Evolutionary conservation across 2,888 invertebrate species (phyloP).

Genomic region (Ferdinandea cuprea): DNA sequence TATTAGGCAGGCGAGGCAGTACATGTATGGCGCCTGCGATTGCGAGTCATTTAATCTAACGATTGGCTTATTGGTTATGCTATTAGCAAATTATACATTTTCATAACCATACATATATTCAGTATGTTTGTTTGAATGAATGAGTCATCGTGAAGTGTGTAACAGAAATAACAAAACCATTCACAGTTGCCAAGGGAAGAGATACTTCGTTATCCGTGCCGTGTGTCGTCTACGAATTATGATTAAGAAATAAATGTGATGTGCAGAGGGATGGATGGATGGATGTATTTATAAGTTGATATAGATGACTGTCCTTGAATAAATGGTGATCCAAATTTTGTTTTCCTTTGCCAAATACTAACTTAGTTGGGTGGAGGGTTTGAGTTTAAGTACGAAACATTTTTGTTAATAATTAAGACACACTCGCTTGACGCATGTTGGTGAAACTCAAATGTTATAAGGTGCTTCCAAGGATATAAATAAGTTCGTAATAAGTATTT

Average conservation of each 20-base stretch:
- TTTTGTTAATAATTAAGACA: too few relatives aligned
- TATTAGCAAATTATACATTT: conserved; percentile 37
- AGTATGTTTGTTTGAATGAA: conserved; percentile 30
- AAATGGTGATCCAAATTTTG: neutral
- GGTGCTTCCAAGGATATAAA: too few relatives aligned
- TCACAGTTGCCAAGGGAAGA: neutral
- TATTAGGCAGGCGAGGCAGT: too few relatives aligned
- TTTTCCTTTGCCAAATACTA: too few relatives aligned
- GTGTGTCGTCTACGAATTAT: conserved; percentile 1
- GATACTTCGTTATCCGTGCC: conserved; percentile 9
- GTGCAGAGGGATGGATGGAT: too few relatives aligned
- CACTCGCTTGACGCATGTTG: too few relatives aligned
- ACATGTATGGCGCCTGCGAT: conserved; percentile 36
- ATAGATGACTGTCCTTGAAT: conserved; percentile 29
- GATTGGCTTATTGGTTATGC: conserved; percentile 48
- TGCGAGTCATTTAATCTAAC: conserved; percentile 59
- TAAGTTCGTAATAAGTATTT: too few relatives aligned
- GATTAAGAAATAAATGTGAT: neutral
- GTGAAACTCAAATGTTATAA: too few relatives aligned
- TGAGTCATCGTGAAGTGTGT: too few relatives aligned
- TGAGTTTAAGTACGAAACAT: too few relatives aligned
- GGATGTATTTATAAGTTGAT: neutral
- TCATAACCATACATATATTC: too few relatives aligned
- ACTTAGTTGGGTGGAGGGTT: too few relatives aligned
- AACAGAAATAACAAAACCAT: neutral